These are phyloP conservation scores for Drosophila anomalata DNA, from an alignment of 2,888 invertebrate genomes.

Conservation along the genomic window DNA sequence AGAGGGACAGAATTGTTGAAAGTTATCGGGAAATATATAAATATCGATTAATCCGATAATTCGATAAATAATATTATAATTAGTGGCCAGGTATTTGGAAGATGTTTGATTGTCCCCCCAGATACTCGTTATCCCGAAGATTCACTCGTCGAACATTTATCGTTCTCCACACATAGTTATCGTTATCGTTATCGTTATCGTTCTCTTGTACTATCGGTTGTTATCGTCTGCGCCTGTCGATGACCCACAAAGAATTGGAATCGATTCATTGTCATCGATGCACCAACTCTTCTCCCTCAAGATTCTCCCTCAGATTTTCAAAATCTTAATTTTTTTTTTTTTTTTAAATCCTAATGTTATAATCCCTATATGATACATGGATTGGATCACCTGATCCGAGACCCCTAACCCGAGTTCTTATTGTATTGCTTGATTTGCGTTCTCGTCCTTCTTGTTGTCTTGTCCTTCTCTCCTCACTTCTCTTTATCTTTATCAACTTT, in stretches of 20 bases:
- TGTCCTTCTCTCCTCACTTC: background rate
- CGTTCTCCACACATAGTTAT: constrained; percentile 14
- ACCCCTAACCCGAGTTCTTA: background rate
- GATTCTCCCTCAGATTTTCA: background rate
- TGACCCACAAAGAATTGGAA: constrained; percentile 48
- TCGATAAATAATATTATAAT: background rate
- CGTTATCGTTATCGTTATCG: constrained; percentile 15
- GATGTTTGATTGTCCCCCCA: constrained; percentile 8
- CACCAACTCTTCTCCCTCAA: constrained; percentile 1
- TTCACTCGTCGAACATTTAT: constrained; percentile 17
- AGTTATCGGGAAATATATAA: background rate
- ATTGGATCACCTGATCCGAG: constrained; percentile 12
- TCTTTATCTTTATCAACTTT: constrained; percentile 38
- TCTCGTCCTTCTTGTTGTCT: constrained; percentile 23
- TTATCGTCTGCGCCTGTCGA: constrained; percentile 7
- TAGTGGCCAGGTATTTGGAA: constrained; percentile 57
- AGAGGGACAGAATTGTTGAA: background rate
- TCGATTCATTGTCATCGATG: constrained; percentile 35
- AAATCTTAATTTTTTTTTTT: too few species aligned
- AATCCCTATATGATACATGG: background rate
- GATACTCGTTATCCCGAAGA: background rate
- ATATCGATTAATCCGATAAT: background rate
- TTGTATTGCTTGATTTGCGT: constrained; percentile 40
- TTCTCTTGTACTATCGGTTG: constrained; percentile 3
- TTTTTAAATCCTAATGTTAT: too few species aligned